phyloP scores from a whole-genome alignment of 2,888 invertebrate species.

The Lasiommata megera region DNA sequence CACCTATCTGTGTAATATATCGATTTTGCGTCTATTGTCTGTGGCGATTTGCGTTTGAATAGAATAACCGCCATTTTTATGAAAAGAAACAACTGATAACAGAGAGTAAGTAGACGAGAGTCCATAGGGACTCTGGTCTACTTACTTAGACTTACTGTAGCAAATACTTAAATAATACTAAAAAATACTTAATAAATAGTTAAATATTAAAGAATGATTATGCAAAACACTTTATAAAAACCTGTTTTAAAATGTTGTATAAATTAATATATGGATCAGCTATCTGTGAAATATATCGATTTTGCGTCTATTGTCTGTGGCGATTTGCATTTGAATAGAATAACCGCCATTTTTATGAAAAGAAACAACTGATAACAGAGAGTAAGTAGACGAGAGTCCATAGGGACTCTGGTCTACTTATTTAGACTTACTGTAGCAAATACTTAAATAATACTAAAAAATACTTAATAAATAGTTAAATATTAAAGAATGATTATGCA shows the following conservation, averaged over 20 bases:
- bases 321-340: conserved; percentile 24
- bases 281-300: conserved; percentile 5
- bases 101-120: neutral
- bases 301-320: conserved; percentile 10
- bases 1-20: neutral
- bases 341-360: conserved; percentile 19
- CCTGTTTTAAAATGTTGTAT: conserved; percentile 3
- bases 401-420: too few species aligned
- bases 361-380: conserved; percentile 17
- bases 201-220: neutral
- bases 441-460: neutral
- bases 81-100: conserved; percentile 16
- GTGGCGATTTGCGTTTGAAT: conserved; percentile 22
- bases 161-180: neutral
- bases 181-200: neutral
- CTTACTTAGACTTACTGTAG: too few species aligned
- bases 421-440: too few species aligned
- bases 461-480: neutral
- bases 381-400: neutral
- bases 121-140: too few species aligned
- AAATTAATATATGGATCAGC: conserved; percentile 5
- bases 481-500: conserved; percentile 2
- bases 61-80: conserved; percentile 21
- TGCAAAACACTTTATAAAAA: conserved; percentile 2
- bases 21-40: conserved; percentile 14